These are phyloP conservation scores for Porites divaricata DNA, from an alignment of 92 coral and sea anemone genomes.

Conservation along the genomic window DNA sequence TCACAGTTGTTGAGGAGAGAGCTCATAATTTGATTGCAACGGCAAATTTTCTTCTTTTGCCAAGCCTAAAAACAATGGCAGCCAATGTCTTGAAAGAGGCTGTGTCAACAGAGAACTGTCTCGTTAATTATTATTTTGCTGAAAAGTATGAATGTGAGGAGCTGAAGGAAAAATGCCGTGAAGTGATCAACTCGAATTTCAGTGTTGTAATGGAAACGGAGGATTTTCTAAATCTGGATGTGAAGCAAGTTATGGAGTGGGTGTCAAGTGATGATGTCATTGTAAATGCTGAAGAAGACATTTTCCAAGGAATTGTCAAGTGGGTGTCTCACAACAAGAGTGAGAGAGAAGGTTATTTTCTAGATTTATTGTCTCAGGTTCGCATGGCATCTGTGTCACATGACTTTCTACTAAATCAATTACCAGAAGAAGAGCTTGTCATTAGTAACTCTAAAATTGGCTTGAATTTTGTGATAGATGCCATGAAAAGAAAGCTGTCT, in stretches of 20 bases:
- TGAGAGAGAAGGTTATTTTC: conserved; percentile 25
- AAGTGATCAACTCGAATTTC: conserved; percentile 39
- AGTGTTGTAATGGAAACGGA: conserved; percentile 39
- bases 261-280: conserved; percentile 48
- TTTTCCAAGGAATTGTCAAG: conserved; percentile 38
- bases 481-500: too few relatives aligned
- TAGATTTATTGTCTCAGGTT: conserved; percentile 35
- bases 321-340: conserved; percentile 38
- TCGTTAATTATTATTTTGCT: conserved; percentile 36
- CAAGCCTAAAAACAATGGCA: conserved; percentile 31
- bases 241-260: conserved; percentile 41
- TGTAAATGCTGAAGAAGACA: conserved; percentile 48
- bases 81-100: conserved; percentile 25
- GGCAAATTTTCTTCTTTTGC: conserved; percentile 23
- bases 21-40: conserved; percentile 13
- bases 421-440: conserved; percentile 39
- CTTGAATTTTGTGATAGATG: background rate
- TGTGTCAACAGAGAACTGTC: conserved; percentile 26
- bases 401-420: conserved; percentile 21
- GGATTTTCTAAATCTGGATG: conserved; percentile 12
- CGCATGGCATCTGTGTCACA: conserved; percentile 14
- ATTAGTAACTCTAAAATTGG: conserved; percentile 24
- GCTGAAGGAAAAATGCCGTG: conserved; percentile 23
- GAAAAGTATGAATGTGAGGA: conserved; percentile 35
- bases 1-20: conserved; percentile 13